These are phyloP conservation scores for Lycaena phlaeas DNA, from an alignment of 2,888 invertebrate genomes.

Conservation along the genomic window DNA sequence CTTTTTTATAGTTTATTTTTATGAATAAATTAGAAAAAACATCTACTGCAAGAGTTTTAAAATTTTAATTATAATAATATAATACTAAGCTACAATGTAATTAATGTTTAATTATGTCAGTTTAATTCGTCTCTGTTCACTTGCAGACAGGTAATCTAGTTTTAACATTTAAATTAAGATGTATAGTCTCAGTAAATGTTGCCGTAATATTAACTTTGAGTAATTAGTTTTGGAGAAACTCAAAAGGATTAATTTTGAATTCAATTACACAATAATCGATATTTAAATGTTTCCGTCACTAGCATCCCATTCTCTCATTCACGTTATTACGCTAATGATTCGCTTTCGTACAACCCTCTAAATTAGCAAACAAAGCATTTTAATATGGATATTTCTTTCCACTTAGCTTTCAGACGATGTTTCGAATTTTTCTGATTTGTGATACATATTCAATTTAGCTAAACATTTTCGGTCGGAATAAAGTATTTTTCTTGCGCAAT, in stretches of 20 bases:
- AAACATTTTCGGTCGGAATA: too few species aligned
- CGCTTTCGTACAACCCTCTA: conserved; percentile 40
- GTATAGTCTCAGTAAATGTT: not conserved
- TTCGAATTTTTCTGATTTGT: too few species aligned
- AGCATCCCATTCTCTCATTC: conserved; percentile 35
- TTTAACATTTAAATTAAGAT: not conserved
- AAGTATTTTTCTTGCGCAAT: too few species aligned
- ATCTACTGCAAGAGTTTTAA: too few species aligned
- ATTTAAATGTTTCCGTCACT: not conserved
- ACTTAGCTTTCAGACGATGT: not conserved
- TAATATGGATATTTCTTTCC: not conserved
- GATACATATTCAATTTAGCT: too few species aligned
- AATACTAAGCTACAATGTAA: too few species aligned
- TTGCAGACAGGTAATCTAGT: not conserved
- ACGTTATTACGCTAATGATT: conserved; percentile 63
- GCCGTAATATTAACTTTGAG: not conserved
- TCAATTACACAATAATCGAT: conserved; percentile 4
- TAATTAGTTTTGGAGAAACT: not conserved
- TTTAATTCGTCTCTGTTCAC: too few species aligned
- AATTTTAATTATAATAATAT: too few species aligned
- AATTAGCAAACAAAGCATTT: conserved; percentile 27
- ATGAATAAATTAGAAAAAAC: too few species aligned
- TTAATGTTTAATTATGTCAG: too few species aligned
- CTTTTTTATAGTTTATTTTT: too few species aligned
- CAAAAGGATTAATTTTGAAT: conserved; percentile 5